These are phyloP conservation scores for Coracopsis vasa DNA, from an alignment of 2,113 vertebrate genomes.

Conservation along the genomic window DNA sequence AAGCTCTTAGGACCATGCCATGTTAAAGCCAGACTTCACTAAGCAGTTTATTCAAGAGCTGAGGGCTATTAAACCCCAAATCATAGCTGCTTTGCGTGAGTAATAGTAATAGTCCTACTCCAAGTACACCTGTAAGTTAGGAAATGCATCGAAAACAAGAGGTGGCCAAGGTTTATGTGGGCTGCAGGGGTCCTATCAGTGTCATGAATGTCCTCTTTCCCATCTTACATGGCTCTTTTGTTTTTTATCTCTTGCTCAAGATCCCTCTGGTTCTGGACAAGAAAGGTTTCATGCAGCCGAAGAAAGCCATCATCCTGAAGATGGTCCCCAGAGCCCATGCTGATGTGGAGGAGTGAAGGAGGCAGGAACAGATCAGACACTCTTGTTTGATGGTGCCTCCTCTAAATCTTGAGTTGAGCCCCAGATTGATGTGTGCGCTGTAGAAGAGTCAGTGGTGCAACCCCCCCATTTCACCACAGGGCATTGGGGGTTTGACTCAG, in stretches of 20 bases:
- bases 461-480: not conserved
- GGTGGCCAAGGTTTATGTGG: not conserved
- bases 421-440: not conserved
- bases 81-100: not conserved
- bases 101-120: not conserved
- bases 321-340: slow-evolving; percentile 61
- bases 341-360: slow-evolving; percentile 10
- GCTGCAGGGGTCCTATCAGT: not conserved
- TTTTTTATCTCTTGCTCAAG: slow-evolving; percentile 53
- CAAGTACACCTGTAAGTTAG: not conserved
- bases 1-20: accelerated
- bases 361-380: not conserved
- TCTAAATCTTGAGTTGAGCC: not conserved
- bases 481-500: not conserved
- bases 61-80: not conserved
- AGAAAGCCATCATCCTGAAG: slow-evolving; percentile 78
- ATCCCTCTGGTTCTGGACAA: slow-evolving; percentile 75
- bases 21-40: not conserved
- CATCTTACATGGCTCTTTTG: not conserved
- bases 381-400: not conserved
- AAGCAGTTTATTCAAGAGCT: not conserved
- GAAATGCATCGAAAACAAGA: not conserved
- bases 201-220: not conserved
- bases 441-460: not conserved
- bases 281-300: slow-evolving; percentile 58